Evolutionary conservation across 1,140 invertebrate species (phyloP), one percentile per base, ranked within the genome.

Genomic region (Cherax destructor): DNA sequence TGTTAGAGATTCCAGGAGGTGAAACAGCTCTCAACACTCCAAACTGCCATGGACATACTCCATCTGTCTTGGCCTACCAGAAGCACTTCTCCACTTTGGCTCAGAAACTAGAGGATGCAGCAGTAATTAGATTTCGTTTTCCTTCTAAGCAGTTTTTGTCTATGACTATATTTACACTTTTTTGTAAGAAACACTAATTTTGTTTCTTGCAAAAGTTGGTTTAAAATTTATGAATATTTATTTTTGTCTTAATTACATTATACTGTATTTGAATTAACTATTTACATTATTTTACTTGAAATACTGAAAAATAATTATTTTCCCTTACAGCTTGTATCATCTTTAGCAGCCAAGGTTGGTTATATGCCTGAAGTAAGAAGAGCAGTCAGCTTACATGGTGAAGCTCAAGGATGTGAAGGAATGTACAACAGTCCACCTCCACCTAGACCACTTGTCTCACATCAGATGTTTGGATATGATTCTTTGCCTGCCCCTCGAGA

Each of bases 31-130:
- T 92, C 47, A 85, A 78, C 59, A 78, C 30, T 21, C 59, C 86
- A 16, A 92, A 92, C 47, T 81, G 72, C 24, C n/a, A 92, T 30
- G 91, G 91, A 7, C 80, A 88, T 69, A 92, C 91, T n/a, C 91
- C 91, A 0, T 87, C 91, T 69, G 80, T 88, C 10, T 81, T 92
- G 72, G 91, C 91, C 9, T 88, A 85, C 76, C 69, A 85, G 74
- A 83, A 49, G 47, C 81, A 86, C 30, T 92, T 85, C 74, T 65
- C 59, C 13, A n/a, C 30, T 10, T 21, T 92, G 7, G 91, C 91
- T 61, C 91, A 92, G 4, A 59, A 41, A 7, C 83, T 92, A 3
- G 91, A 92, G 56, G 78, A 88, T 84, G 85, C 80, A 41, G 72
- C 76, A 30, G 91, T 41, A 41, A 41, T 41, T 41, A 41, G 30